phyloP scores from a whole-genome alignment of 37 sponge, comb jelly and placozoan genomes.

The Diacarnus erythraeanus region DNA sequence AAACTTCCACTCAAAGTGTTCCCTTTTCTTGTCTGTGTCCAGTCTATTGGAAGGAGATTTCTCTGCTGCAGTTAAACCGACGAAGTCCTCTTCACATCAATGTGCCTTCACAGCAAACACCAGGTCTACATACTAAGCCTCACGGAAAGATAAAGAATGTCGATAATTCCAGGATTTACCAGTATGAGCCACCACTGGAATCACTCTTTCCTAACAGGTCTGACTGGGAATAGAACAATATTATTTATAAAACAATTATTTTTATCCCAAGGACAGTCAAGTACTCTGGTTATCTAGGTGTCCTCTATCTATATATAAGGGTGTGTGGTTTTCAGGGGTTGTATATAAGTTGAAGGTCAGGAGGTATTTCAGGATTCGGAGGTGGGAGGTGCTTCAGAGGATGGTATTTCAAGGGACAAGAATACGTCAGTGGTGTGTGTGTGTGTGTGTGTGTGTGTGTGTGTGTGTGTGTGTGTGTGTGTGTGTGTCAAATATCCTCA shows the following conservation, averaged over 20 bases:
- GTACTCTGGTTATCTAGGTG: not conserved
- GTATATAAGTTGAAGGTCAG: too few relatives aligned
- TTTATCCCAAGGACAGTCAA: too few relatives aligned
- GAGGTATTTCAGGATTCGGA: too few relatives aligned
- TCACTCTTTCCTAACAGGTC: not conserved
- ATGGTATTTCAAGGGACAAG: too few relatives aligned
- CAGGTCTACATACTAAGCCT: not conserved
- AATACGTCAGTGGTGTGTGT: too few relatives aligned
- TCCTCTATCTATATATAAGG: not conserved
- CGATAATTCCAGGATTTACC: slow-evolving; percentile 20
- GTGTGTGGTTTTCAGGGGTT: not conserved
- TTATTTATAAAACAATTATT: not conserved
- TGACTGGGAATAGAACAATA: not conserved
- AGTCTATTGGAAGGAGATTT: slow-evolving; percentile 34
- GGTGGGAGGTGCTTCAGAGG: too few relatives aligned
- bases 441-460: not conserved
- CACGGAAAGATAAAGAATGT: not conserved
- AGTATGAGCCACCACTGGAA: slow-evolving; percentile 32
- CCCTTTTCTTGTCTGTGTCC: slow-evolving; percentile 25
- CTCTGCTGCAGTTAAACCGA: slow-evolving; percentile 35
- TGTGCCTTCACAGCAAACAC: not conserved
- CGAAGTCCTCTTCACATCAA: slow-evolving; percentile 26
- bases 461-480: slow-evolving; percentile 21
- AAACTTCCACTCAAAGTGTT: slow-evolving; percentile 18
- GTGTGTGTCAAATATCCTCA: not conserved